Evolutionary conservation across 2,113 vertebrate species (phyloP), one percentile per base, ranked within the genome.

Genomic region (Siphamia tubifer): DNA sequence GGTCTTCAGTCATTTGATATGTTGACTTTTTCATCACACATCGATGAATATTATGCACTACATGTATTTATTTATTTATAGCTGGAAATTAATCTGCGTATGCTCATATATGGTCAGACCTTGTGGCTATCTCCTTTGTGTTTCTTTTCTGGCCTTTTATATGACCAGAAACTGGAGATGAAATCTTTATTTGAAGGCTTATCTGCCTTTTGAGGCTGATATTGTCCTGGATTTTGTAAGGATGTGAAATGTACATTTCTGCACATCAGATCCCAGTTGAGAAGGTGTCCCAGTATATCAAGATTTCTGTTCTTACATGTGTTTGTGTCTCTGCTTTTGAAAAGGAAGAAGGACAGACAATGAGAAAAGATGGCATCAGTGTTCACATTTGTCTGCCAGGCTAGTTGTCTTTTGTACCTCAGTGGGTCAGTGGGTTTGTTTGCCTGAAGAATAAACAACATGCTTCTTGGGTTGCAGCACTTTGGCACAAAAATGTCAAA

Each of bases 201-300:
- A 61, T 74, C 70, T 56, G 16, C 58, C 65, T 45, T 60, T 60
- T 56, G 25, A 63, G 65, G 12, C 56, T 39, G 52, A 65, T 77
- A 68, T 62, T 68, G 55, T 70, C 34, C 61, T 71, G 60, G 39
- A 60, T 65, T 49, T 49, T 35, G 43, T 20, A 32, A 40, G 49
- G 73, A 65, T 68, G 45, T 71, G 68, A 77, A 79, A 79, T 77
- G 68, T 64, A 73, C 70, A 66, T 79, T 73, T 74, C 35, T 35
- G 30, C 63, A 63, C 57, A 63, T 76, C 63, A 63, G 60, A 83
- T 79, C 57, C 25, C 66, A 49, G 36, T 38, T 65, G 68, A 23
- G 43, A 20, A 9, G 34, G 30, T 25, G 42, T 74, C 54, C 54
- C 52, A 53, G 39, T 28, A 20, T 70, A 66, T 76, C 54, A 43